Conservation (phyloP, 2,888 invertebrate species). For the Sphecodes monilicornis region DNA sequence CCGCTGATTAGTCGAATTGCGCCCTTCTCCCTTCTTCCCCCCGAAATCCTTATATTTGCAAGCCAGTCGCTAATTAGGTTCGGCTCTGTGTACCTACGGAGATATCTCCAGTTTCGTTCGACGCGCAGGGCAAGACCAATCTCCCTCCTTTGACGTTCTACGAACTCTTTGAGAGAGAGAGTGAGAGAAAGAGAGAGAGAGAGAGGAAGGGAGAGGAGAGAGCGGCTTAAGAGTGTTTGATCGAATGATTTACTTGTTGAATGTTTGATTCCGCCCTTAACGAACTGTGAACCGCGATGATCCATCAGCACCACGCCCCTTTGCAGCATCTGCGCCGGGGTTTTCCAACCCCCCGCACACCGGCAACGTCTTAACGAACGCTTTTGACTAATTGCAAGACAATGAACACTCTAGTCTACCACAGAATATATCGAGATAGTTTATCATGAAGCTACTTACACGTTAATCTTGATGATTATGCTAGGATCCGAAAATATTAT, state of each 20-base stretch:
- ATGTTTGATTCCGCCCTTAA: not conserved
- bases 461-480: too few species aligned
- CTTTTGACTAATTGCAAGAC: not conserved
- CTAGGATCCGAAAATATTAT: too few species aligned
- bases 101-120: not conserved
- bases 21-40: too few species aligned
- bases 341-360: not conserved
- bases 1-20: not conserved
- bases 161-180: not conserved
- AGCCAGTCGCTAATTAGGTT: constrained; percentile 24
- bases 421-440: not conserved
- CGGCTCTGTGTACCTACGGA: not conserved
- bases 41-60: constrained; percentile 34
- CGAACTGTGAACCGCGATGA: constrained; percentile 8
- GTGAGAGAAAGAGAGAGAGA: too few species aligned
- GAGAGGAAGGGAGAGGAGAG: too few species aligned
- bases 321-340: not conserved
- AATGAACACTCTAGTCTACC: not conserved
- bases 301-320: not conserved
- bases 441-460: not conserved
- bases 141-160: not conserved
- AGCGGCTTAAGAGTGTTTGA: not conserved
- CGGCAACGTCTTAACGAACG: not conserved
- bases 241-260: constrained; percentile 41
- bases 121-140: not conserved